These are phyloP conservation scores for Platerodrilus igneus DNA, from an alignment of 2,888 invertebrate species.

Conservation along the genomic window DNA sequence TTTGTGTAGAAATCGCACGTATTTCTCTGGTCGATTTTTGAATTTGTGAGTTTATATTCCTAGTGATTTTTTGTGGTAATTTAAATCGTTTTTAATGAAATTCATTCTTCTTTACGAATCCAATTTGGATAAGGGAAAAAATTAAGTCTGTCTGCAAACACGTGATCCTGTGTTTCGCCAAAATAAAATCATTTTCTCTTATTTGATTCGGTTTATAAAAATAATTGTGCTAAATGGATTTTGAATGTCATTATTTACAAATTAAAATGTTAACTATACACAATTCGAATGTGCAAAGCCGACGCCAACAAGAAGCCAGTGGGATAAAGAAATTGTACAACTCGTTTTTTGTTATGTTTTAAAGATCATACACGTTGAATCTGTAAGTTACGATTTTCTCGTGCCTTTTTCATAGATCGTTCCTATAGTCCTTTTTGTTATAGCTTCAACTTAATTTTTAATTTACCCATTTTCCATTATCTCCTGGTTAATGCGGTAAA, in stretches of 20 bases:
- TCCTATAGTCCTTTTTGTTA: too few relatives aligned
- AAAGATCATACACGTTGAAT: constrained; percentile 49
- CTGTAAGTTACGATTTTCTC: constrained; percentile 6
- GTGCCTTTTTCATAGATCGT: not conserved
- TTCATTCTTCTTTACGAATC: constrained; percentile 18
- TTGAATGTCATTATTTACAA: constrained; percentile 43
- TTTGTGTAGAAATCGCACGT: too few relatives aligned
- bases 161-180: constrained; percentile 16
- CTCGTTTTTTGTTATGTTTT: constrained; percentile 82
- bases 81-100: too few relatives aligned
- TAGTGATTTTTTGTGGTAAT: too few relatives aligned
- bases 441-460: not conserved
- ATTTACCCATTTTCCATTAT: not conserved
- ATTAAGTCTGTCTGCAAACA: constrained; percentile 15
- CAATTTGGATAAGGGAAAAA: constrained; percentile 11
- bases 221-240: constrained; percentile 46
- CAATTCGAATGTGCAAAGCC: constrained; percentile 73
- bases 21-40: too few relatives aligned
- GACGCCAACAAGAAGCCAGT: constrained; percentile 77
- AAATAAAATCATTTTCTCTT: constrained; percentile 13
- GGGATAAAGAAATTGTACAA: constrained; percentile 84
- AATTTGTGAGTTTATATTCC: too few relatives aligned
- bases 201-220: constrained; percentile 23
- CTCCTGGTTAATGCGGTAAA: not conserved
- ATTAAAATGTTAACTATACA: constrained; percentile 65